Evolutionary conservation across 1,140 invertebrate genomes (phyloP), one percentile per base, ranked within the genome.

Genomic region (Zaprionus tsacasi): DNA sequence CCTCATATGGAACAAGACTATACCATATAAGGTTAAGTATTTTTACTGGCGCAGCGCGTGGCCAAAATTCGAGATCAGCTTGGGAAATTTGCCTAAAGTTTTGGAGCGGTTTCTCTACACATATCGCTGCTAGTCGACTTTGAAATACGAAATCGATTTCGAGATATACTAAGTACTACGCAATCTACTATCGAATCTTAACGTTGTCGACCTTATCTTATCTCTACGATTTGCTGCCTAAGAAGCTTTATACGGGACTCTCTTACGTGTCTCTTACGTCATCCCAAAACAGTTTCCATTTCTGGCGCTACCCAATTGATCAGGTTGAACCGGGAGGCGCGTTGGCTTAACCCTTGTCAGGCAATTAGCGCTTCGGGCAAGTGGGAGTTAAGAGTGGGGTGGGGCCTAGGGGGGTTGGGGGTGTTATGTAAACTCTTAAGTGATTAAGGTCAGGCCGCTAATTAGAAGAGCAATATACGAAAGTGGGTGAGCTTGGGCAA

Each of bases 391-490:
- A 11, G 35, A 10, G 61, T 21, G 48, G 21, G 21, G 21, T 21
- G 21, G 6, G 11, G 21, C 7, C 11, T 2, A 12, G 30, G 8
- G 30, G 33, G 35, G 8, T 35, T 30, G 43, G 8, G 45, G 17
- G 33, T 43, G 40, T 69, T 82, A 70, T 80, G 73, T 82, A 88
- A 79, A 82, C 83, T 87, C 70, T 88, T 80, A 87, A 80, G 82
- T 87, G 83, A 87, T 87, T 87, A 87, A 89, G 83, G 83, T 89
- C 83, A 87, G 60, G 55, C 80, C 61, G 65, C 54, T 80, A 87
- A 87, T 87, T 87, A 81, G 81, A 76, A 75, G 78, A 65, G 56
- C 80, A 75, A 89, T 81, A 80, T 88, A 78, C 56, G 70, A 74
- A 78, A 72, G 73, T 80, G 83, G 83, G 70, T 87, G 82, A 70